Evolutionary conservation across 2,888 invertebrate genomes (phyloP), one percentile per base, ranked within the genome.

Genomic region (Pterobdella sp.): DNA sequence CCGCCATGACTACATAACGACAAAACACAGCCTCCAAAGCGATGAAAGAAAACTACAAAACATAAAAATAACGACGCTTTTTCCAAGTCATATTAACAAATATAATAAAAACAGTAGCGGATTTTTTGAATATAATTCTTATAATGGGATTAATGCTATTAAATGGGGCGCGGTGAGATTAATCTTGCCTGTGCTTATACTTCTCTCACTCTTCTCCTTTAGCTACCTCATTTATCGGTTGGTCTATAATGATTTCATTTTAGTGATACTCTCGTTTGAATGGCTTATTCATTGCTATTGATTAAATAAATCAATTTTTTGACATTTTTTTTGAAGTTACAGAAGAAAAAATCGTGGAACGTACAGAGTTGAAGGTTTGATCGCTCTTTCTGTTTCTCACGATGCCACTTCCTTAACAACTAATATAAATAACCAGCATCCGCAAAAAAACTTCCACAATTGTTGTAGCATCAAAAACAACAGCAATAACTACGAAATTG

Each of bases 21-120:
- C 60, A 3, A 56, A 56, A 56, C n/a, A 56, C 60, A 22, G 29
- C n/a, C 32, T 69, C 0, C 52, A 37, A 32, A 69, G 69, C 32
- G 69, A 69, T 34, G 69, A 69, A 52, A 42, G 69, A 26, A 69
- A 69, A 34, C 52, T 69, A 52, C 69, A 42, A 32, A 69, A 52
- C 37, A 37, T 49, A 31, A 31, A 31, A 4, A 37, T 29, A n/a
- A 42, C 69, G 7, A 69, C 69, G 32, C 32, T 29, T 0, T 31
- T 34, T 1, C 31, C 37, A 29, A 67, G 18, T 42, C 36, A 67
- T 29, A 35, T 36, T 36, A 35, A 29, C n/a, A 35, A 10, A 26
- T 3, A 60, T 31, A 60, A 65, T 34, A n/a, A n/a, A 3, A 68
- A 68, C 37, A 68, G 29, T 36, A 37, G 18, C 1, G 26, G 60